phyloP scores from a whole-genome alignment of 1,140 invertebrate genomes.

The Microplitis mediator region DNA sequence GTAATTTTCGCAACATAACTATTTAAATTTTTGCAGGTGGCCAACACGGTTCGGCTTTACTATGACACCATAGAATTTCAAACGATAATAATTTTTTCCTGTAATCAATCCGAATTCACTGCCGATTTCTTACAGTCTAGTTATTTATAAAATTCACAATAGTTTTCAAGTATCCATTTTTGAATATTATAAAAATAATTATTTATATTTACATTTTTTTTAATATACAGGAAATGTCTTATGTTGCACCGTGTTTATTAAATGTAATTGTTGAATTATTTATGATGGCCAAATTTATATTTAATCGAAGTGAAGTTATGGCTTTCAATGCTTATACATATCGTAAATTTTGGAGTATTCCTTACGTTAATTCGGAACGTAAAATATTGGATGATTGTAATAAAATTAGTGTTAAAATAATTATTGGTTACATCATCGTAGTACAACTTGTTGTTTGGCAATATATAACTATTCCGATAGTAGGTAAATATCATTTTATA shows the following conservation, averaged over 20 bases:
- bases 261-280: conserved; percentile 28
- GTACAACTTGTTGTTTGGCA: conserved; percentile 28
- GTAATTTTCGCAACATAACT: too few species aligned
- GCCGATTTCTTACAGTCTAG: too few species aligned
- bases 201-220: background rate
- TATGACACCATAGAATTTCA: too few species aligned
- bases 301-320: conserved; percentile 32
- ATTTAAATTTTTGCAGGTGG: too few species aligned
- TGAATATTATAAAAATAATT: too few species aligned
- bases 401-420: conserved; percentile 18
- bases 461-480: conserved; percentile 35
- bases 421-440: conserved; percentile 10
- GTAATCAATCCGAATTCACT: too few species aligned
- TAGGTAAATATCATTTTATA: conserved; percentile 32
- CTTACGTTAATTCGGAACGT: conserved; percentile 28
- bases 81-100: too few species aligned
- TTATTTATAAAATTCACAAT: too few species aligned
- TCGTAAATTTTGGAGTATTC: conserved; percentile 35
- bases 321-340: conserved; percentile 36
- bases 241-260: conserved; percentile 32
- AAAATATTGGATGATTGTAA: conserved; percentile 37
- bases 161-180: too few species aligned
- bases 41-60: too few species aligned
- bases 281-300: conserved; percentile 31
- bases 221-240: conserved; percentile 30